Percentiles rank a stretch among this genome's conserved stretches.
phyloP scores from a whole-genome alignment of 1,140 invertebrate genomes.

The Camponotus floridanus region DNA sequence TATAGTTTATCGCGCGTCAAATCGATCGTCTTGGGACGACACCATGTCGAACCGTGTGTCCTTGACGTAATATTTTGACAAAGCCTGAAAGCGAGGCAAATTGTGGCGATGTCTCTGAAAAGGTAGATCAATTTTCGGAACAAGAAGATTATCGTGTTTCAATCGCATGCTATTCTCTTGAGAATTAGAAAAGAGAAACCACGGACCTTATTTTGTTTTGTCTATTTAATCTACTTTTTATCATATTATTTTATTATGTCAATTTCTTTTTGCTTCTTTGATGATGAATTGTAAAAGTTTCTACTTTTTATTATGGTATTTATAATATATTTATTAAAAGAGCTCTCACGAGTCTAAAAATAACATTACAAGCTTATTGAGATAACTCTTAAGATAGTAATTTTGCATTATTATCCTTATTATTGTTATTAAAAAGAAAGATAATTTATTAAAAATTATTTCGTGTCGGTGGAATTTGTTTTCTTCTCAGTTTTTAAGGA shows the following conservation, averaged over 20 bases:
- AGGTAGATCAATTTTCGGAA: conserved; percentile 42
- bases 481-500: no score
- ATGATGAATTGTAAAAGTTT: conserved; percentile 36
- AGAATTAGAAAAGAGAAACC: not conserved
- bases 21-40: conserved; percentile 44
- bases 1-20: conserved; percentile 15
- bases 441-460: no score
- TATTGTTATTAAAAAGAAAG: no score
- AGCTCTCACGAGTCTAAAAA: no score
- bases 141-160: conserved; percentile 49
- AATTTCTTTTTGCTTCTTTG: not conserved
- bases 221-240: not conserved
- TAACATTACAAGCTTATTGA: no score
- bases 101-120: conserved; percentile 5
- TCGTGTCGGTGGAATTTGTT: no score
- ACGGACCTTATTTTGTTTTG: not conserved
- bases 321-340: not conserved
- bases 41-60: conserved; percentile 30
- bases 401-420: no score
- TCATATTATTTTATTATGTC: not conserved
- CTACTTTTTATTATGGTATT: conserved; percentile 36
- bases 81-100: conserved; percentile 15
- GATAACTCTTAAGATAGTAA: no score
- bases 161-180: not conserved
- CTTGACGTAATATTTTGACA: conserved; percentile 81